Evolutionary conservation across 1,140 invertebrate genomes (phyloP).

Genomic region (Brachionus koreanus): DNA sequence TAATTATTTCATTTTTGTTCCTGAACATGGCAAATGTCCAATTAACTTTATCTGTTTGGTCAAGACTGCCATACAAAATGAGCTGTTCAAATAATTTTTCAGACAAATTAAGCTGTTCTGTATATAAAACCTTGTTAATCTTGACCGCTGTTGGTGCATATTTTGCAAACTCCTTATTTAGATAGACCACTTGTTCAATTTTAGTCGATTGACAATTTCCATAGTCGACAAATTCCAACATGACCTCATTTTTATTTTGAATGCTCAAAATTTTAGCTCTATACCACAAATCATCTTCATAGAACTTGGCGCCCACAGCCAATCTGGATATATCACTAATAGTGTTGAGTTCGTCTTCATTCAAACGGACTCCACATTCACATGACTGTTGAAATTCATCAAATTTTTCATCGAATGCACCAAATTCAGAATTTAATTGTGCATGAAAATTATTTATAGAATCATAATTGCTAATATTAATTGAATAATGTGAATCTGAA

Average conservation of each 20-base stretch:
- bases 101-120: not conserved
- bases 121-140: not conserved
- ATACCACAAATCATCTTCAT: slow-evolving; percentile 25
- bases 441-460: not conserved
- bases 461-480: not conserved
- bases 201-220: slow-evolving; percentile 2
- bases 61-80: not conserved
- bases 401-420: not conserved
- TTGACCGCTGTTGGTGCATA: not conserved
- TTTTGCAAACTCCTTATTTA: not conserved
- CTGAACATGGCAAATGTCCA: not conserved
- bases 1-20: not conserved
- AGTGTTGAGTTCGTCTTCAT: not conserved
- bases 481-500: not conserved
- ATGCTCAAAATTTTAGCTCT: not conserved
- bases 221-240: slow-evolving; percentile 32
- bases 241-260: not conserved
- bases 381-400: slow-evolving; percentile 29
- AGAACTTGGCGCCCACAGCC: not conserved
- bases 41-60: not conserved
- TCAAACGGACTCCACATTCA: not conserved
- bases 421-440: not conserved
- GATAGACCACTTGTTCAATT: not conserved
- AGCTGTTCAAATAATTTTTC: not conserved
- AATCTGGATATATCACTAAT: not conserved